Base-by-base conservation (phyloP, 2,888 invertebrate genomes). In the Chelonus formosanus region DNA sequence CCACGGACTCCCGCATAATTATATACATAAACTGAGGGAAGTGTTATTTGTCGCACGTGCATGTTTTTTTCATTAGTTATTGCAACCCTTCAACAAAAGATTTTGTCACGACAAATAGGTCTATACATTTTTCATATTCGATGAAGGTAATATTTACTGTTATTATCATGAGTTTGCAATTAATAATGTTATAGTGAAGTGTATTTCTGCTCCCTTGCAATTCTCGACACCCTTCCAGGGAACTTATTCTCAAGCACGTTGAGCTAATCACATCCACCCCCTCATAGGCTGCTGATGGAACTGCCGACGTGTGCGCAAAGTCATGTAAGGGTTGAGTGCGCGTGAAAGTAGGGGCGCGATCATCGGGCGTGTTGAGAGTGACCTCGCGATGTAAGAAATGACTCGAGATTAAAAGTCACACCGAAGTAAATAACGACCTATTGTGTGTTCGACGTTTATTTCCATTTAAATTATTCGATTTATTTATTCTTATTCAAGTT, bases 191-290 rank as follows among this genome's bases (percentile, higher is more conserved):
- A 40, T 6, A 5, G 6, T 40, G 5, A 40, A 40, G 6, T 40
- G 40, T 40, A 5, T 40, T 40, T 40, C 40, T 40, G 40, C 40
- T 40, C 43, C 43, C 44, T 57, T 57, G 36, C 20, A 36, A 44
- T 32, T 40, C 44, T n/a, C 32, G 45, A 20, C 10, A 43, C 52
- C 52, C 52, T 34, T 36, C 36, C 55, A 40, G 40, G 7, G 43
- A 56, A 36, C 55, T 32, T 71, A 71, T 74, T 74, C 70, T 72
- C 70, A 66, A 69, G 63, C 65, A 65, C 67, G 67, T 74, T 70
- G 71, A 75, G 71, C 66, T 52, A 52, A 52, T 52, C 52, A 52
- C 6, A 47, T 44, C 32, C 40, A 60, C 10, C 60, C 43, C 20
- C 52, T 60, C 40, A 45, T 55, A 40, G 45, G 47, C 48, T 58